Evolutionary conservation across 2,113 vertebrate genomes (phyloP), one percentile per base, ranked within the genome.

Genomic region (Emydura subglobosa): DNA sequence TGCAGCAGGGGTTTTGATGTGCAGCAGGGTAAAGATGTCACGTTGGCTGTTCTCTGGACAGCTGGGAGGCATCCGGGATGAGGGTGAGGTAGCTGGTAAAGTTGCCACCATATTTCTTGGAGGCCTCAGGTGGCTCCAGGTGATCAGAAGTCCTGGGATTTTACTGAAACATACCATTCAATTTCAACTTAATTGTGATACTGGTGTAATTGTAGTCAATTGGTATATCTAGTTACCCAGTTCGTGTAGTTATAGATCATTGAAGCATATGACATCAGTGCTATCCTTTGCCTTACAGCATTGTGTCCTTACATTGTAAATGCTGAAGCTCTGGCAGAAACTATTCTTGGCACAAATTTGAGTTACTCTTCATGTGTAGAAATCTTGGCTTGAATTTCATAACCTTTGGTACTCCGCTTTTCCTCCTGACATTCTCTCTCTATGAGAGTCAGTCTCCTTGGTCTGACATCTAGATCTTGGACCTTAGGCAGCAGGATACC

Each of bases 381-480:
- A 89, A 44, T 91, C 82, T 96, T 95, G 51, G 74, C 97, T 97
- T 89, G 92, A 79, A 82, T 72, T 97, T 81, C 87, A 31, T 89
- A 96, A 90, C 79, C 55, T 93, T 85, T 95, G 76, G 80, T 95
- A 83, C 21, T 95, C 82, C 82, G 49, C 49, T 59, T 95, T 93
- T 86, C 51, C 54, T 94, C 93, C 88, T 96, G 90, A 92, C 79
- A 53, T 83, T 92, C 82, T 95, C 94, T 95, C 95, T 93, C 97
- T 96, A 96, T 95, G 49, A 96, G 97, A 98, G 97, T 98, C 97
- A 97, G 97, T 98, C 98, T 98, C 96, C 98, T 95, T 95, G 98
- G 98, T 98, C 98, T 98, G 97, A 98, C 98, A 98, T 99, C 98
- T 99, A 98, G 99, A 99, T 99, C 98, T 97, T 95, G 97, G 98